These are phyloP conservation scores for Drosophila ochracea DNA, from an alignment of 2,888 invertebrate species.

Conservation along the genomic window DNA sequence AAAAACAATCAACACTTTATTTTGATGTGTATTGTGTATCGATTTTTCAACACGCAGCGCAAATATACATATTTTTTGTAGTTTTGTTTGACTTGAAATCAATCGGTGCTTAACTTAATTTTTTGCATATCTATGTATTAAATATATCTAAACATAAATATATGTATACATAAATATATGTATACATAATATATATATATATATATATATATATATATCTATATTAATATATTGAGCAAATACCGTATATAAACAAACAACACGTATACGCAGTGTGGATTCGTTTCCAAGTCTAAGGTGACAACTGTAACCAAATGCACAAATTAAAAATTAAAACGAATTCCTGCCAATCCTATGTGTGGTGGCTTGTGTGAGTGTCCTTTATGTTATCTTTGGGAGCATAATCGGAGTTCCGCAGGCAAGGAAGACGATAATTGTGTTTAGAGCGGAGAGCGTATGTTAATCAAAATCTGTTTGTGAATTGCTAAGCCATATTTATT, in stretches of 20 bases:
- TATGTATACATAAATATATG: neutral
- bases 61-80: constrained; percentile 1
- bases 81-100: constrained; percentile 1
- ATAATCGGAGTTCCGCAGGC: constrained; percentile 29
- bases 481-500: constrained; percentile 5
- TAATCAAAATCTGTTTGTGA: constrained; percentile 21
- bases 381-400: constrained; percentile 44
- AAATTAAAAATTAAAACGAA: constrained; percentile 16
- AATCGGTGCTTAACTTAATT: constrained; percentile 5
- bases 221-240: neutral
- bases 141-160: neutral
- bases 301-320: constrained; percentile 13
- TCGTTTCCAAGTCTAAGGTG: constrained; percentile 23
- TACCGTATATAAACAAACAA: constrained; percentile 38
- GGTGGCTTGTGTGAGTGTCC: constrained; percentile 18
- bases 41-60: constrained; percentile 47
- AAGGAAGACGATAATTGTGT: constrained; percentile 27
- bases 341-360: constrained; percentile 26
- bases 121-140: neutral
- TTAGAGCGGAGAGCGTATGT: constrained; percentile 7
- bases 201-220: neutral
- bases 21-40: constrained; percentile 46
- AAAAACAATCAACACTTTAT: constrained; percentile 60
- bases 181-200: neutral
- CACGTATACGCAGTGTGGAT: constrained; percentile 45